A percentile compares a stretch with the other conserved stretches of the same genome.
phyloP scores from a whole-genome alignment of 2,113 vertebrate species.

The Rhinolophus ferrumequinum region DNA sequence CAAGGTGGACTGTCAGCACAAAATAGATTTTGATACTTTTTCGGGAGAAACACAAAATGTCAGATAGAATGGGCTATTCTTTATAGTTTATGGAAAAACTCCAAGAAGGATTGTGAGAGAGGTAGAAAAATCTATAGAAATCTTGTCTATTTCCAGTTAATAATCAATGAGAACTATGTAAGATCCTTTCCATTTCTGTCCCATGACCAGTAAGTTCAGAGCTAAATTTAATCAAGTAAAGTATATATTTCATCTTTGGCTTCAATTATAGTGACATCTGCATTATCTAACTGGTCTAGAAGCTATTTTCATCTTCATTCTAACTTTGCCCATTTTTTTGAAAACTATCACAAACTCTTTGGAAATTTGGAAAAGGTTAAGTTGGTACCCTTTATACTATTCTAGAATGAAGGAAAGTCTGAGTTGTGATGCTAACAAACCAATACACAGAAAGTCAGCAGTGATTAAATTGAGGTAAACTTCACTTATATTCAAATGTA shows the following conservation, averaged over 20 bases:
- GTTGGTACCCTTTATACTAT: not conserved
- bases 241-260: slow-evolving; percentile 57
- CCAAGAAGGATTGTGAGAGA: not conserved
- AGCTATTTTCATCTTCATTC: slow-evolving; percentile 61
- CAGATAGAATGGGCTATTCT: not conserved
- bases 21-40: slow-evolving; percentile 3
- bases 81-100: not conserved
- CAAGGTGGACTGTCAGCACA: not conserved
- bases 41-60: not conserved
- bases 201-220: slow-evolving; percentile 39
- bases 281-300: slow-evolving; percentile 45
- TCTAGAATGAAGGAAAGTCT: not conserved
- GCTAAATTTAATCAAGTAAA: slow-evolving; percentile 58
- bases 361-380: slow-evolving; percentile 36
- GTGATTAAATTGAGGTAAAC: not conserved
- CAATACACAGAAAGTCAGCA: not conserved
- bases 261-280: slow-evolving; percentile 65
- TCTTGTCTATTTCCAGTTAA: not conserved
- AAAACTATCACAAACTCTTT: slow-evolving; percentile 54
- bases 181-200: slow-evolving; percentile 58
- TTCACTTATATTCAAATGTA: not conserved
- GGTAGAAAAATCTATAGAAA: slow-evolving; percentile 4
- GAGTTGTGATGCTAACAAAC: not conserved
- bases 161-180: slow-evolving; percentile 17
- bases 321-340: slow-evolving; percentile 48